A percentile compares a stretch with the other conserved stretches of the same genome.
phyloP scores from a whole-genome alignment of 2,888 invertebrate species.

The Acleris cristana region DNA sequence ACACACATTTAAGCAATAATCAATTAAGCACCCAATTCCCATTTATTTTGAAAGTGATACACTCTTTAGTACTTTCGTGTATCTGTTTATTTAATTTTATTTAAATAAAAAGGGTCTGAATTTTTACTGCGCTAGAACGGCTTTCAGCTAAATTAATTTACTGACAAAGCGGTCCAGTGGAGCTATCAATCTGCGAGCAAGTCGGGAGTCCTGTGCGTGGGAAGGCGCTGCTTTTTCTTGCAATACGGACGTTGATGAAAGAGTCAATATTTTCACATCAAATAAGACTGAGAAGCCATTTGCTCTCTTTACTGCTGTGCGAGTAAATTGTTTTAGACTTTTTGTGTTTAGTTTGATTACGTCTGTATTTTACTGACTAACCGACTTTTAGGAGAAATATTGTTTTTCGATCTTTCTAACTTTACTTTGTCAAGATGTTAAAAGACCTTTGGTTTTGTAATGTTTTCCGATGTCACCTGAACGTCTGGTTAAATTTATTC shows the following conservation, averaged over 20 bases:
- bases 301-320: neutral
- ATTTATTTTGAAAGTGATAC: too few species aligned
- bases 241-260: constrained; percentile 11
- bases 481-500: too few species aligned
- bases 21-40: too few species aligned
- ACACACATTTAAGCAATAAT: too few species aligned
- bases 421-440: too few species aligned
- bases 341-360: neutral
- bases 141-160: constrained; percentile 12
- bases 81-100: too few species aligned
- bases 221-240: constrained; percentile 10
- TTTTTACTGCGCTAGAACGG: neutral
- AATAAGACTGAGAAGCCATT: constrained; percentile 1
- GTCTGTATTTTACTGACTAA: too few species aligned
- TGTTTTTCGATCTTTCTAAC: too few species aligned
- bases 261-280: constrained; percentile 15
- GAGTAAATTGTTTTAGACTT: neutral
- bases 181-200: constrained; percentile 2
- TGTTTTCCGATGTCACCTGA: too few species aligned
- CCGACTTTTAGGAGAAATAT: too few species aligned
- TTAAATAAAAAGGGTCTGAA: neutral
- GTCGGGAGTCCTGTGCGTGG: constrained; percentile 6
- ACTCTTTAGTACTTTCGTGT: too few species aligned
- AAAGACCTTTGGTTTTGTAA: too few species aligned
- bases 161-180: constrained; percentile 5